Conservation (phyloP, 2,797 vertebrate species). For the Sebastes cheni region DNA sequence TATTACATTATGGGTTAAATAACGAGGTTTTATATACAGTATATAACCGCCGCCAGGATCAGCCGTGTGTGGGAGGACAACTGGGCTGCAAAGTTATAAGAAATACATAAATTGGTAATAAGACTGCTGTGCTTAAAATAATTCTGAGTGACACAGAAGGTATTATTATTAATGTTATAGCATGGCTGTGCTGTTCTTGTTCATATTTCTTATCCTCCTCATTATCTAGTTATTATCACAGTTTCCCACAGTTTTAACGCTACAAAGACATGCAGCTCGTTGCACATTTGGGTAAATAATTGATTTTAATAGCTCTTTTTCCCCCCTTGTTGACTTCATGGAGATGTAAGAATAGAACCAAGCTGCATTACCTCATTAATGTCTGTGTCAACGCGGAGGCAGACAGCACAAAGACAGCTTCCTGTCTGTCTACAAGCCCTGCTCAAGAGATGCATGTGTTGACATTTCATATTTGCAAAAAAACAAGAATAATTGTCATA, state of each 20-base stretch:
- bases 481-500: conserved; percentile 55
- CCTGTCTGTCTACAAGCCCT: conserved; percentile 7
- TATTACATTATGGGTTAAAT: conserved; percentile 58
- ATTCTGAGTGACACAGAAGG: neutral
- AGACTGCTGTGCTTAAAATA: neutral
- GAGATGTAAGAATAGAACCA: conserved; percentile 31
- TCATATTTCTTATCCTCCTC: neutral
- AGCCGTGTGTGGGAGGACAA: neutral
- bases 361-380: conserved; percentile 48
- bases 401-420: conserved; percentile 35
- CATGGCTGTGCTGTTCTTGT: neutral
- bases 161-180: neutral
- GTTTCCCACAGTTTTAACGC: neutral
- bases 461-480: conserved; percentile 47
- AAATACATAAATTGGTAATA: conserved; percentile 11
- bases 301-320: conserved; percentile 10
- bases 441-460: conserved; percentile 38
- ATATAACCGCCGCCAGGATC: conserved; percentile 1
- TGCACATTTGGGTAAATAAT: conserved; percentile 27
- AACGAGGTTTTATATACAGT: conserved; percentile 36
- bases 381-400: conserved; percentile 31
- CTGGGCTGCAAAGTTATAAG: neutral
- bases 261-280: neutral
- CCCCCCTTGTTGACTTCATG: neutral
- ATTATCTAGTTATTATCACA: neutral